Conservation (phyloP, 1,140 invertebrate genomes). For the Diachasmimorpha longicaudata region DNA sequence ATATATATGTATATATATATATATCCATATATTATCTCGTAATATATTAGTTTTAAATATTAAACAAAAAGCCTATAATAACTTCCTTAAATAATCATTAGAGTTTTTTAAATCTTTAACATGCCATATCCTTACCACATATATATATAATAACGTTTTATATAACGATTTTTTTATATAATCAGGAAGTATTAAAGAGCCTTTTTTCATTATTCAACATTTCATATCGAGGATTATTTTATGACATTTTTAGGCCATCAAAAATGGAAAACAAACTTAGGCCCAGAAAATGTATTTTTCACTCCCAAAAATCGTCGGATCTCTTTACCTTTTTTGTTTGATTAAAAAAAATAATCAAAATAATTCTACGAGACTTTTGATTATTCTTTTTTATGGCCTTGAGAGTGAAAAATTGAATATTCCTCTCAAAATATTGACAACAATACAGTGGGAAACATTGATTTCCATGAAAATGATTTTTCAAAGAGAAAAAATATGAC, state of each 20-base stretch:
- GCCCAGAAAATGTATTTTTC: background rate
- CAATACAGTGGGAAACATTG: background rate
- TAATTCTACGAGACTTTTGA: background rate
- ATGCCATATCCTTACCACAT: constrained; percentile 7
- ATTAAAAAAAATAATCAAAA: background rate
- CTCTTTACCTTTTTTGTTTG: background rate
- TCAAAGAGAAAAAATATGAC: background rate
- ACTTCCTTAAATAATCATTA: background rate
- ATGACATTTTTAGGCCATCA: background rate
- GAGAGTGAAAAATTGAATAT: background rate
- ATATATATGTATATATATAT: background rate
- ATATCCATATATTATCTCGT: background rate
- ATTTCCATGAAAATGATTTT: background rate
- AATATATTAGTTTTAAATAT: background rate
- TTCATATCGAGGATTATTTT: background rate
- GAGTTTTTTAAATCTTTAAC: constrained; percentile 2
- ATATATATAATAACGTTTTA: constrained; percentile 11
- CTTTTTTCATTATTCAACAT: background rate
- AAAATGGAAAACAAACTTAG: background rate
- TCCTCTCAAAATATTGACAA: background rate
- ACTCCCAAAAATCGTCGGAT: background rate
- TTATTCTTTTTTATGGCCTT: background rate
- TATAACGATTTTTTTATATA: background rate
- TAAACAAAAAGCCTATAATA: background rate
- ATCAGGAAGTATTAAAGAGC: constrained; percentile 5